phyloP scores from a whole-genome alignment of 2,888 invertebrate genomes.

The Leptodirus hochenwartii region DNA sequence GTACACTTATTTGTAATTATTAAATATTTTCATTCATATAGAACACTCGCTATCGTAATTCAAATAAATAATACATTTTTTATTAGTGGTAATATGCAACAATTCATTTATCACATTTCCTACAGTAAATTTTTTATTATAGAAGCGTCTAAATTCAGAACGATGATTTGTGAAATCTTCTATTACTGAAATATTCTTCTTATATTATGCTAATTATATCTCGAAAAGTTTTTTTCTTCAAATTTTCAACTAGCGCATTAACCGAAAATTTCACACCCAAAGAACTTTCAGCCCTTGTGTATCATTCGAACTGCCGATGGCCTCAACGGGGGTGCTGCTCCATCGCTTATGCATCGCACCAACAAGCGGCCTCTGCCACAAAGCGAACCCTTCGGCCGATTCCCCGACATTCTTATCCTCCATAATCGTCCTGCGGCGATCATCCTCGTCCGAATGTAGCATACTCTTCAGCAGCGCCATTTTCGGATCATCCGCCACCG shows the following conservation, averaged over 20 bases:
- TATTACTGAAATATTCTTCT: too few relatives aligned
- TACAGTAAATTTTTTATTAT: too few relatives aligned
- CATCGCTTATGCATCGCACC: conserved; percentile 19
- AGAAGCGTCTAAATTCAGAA: too few relatives aligned
- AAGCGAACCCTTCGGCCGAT: conserved; percentile 17
- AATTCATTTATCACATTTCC: too few relatives aligned
- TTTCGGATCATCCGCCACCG: conserved; percentile 22
- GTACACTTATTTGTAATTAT: too few relatives aligned
- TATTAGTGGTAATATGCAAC: too few relatives aligned
- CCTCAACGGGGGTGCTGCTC: conserved; percentile 21
- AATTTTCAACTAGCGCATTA: conserved; percentile 2
- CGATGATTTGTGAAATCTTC: too few relatives aligned
- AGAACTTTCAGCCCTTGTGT: conserved; percentile 19
- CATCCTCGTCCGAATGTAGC: conserved; percentile 16
- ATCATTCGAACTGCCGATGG: conserved; percentile 12
- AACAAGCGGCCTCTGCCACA: conserved; percentile 21
- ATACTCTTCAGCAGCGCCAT: conserved; percentile 20
- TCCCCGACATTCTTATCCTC: conserved; percentile 9
- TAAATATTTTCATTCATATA: too few relatives aligned
- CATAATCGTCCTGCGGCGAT: conserved; percentile 6
- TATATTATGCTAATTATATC: too few relatives aligned
- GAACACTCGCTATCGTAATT: too few relatives aligned
- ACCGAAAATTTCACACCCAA: conserved; percentile 18
- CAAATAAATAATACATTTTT: too few relatives aligned
- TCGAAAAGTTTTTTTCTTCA: too few relatives aligned